phyloP scores from a whole-genome alignment of 2,888 invertebrate species.

The Nipponacmea schrenckii region DNA sequence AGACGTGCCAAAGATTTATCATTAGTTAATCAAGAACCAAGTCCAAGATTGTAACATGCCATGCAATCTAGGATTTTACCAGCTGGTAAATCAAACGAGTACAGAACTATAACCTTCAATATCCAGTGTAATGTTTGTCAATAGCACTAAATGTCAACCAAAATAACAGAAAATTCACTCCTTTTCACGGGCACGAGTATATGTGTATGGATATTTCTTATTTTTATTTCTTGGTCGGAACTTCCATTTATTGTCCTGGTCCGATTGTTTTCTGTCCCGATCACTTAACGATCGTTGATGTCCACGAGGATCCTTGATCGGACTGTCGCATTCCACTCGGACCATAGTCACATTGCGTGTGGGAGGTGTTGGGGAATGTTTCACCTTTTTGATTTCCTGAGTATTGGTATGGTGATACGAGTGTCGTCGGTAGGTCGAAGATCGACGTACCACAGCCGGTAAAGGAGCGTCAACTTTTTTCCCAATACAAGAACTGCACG shows the following conservation, averaged over 20 bases:
- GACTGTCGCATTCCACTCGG: background rate
- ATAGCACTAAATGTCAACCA: too few relatives aligned
- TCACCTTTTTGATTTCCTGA: background rate
- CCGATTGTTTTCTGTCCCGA: background rate
- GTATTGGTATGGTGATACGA: background rate
- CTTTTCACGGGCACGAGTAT: background rate
- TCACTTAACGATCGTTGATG: background rate
- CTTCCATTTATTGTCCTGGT: conserved; percentile 1
- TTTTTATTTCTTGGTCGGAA: background rate
- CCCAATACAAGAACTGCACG: background rate
- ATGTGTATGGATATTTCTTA: background rate
- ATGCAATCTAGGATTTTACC: too few relatives aligned
- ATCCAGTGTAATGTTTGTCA: too few relatives aligned
- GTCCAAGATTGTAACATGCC: too few relatives aligned
- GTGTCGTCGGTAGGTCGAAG: background rate
- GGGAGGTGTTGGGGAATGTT: background rate
- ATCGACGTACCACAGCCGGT: background rate
- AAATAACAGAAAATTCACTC: too few relatives aligned
- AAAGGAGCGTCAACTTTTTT: background rate
- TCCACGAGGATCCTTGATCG: background rate
- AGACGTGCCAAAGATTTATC: too few relatives aligned
- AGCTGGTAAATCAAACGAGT: too few relatives aligned
- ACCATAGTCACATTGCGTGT: background rate
- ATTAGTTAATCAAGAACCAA: too few relatives aligned
- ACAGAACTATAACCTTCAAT: too few relatives aligned